Base-by-base conservation (phyloP, 2,888 invertebrate species). In the Stictocephala bisonia region DNA sequence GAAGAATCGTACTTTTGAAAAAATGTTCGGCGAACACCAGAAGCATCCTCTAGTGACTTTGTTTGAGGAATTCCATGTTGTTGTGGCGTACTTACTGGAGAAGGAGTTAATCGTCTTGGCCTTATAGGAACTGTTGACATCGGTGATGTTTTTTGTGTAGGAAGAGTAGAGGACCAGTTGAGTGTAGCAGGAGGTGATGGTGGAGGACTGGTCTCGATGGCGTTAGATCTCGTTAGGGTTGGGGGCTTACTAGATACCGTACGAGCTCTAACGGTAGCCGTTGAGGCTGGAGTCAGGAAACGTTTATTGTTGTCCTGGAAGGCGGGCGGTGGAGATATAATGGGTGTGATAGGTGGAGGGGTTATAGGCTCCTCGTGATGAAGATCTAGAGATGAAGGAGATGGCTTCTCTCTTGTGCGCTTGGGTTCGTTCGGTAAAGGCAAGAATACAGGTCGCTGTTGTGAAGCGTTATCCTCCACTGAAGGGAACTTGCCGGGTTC, bases 291-390 rank as follows among this genome's bases (percentile, higher is more conserved):
- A 3, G 53, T 48, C 9, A 67, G 50, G 20, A 73, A 73, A 29
- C 73, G 41, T 35, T 31, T 80, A 79, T 82, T 80, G 77, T 84
- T 84, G 77, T 90, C 90, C 81, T 91, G 90, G 81, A 91, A 91
- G 9, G 90, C 90, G 9, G 90, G 90, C 0, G 90, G 90, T 9
- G 90, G 90, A 15, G 90, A 90, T 56, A 91, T 87, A 74, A 91
- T 91, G 6, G 90, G 90, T 0, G 90, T 90, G 13, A 89, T 84
- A n/a, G 89, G 88, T 1, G 90, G 90, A 31, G 89, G 89, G 0
- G 90, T 88, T 64, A 85, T 84, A 2, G 82, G 81, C n/a, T 81
- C 76, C 60, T 73, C 78, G n/a, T 74, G 70, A 7, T 64, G 68
- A 15, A 74, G 68, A 29, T 74, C 74, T 26, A 76, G 68, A 1